These are phyloP conservation scores for Gallinago jamesoni DNA, from an alignment of 2,113 vertebrate genomes.

Conservation along the genomic window DNA sequence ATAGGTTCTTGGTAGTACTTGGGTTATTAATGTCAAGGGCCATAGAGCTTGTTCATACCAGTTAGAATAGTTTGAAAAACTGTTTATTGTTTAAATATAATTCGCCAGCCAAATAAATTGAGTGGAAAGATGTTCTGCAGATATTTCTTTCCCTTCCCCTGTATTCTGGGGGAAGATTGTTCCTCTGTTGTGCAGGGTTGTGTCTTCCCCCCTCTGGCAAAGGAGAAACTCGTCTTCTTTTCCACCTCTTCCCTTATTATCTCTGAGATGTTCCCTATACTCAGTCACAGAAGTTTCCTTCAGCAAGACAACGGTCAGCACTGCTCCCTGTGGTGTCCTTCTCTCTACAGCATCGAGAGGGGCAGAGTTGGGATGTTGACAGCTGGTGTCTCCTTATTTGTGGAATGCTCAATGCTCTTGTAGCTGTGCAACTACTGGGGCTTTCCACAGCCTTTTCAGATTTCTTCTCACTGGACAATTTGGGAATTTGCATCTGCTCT, in stretches of 20 bases:
- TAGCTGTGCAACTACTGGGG: not conserved
- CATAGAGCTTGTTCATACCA: not conserved
- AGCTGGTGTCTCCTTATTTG: not conserved
- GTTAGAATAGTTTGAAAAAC: not conserved
- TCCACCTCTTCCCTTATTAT: not conserved
- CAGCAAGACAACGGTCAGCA: not conserved
- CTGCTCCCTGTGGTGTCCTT: not conserved
- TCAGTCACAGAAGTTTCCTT: not conserved
- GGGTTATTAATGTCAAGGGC: not conserved
- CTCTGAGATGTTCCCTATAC: not conserved
- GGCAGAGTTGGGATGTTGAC: not conserved
- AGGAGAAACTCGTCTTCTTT: not conserved
- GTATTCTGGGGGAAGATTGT: not conserved
- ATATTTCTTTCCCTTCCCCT: not conserved
- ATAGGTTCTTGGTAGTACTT: not conserved
- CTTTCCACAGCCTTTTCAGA: not conserved
- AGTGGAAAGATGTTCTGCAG: not conserved
- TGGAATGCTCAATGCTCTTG: not conserved
- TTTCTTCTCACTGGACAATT: not conserved
- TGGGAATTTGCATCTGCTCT: not conserved
- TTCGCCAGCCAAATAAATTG: not conserved
- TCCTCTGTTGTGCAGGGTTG: rapidly evolving
- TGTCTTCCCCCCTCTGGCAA: not conserved
- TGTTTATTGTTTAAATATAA: not conserved
- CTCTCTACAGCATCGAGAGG: not conserved